Evolutionary conservation across 2,797 vertebrate genomes (phyloP).

Genomic region (Pseudochromis fuscus): DNA sequence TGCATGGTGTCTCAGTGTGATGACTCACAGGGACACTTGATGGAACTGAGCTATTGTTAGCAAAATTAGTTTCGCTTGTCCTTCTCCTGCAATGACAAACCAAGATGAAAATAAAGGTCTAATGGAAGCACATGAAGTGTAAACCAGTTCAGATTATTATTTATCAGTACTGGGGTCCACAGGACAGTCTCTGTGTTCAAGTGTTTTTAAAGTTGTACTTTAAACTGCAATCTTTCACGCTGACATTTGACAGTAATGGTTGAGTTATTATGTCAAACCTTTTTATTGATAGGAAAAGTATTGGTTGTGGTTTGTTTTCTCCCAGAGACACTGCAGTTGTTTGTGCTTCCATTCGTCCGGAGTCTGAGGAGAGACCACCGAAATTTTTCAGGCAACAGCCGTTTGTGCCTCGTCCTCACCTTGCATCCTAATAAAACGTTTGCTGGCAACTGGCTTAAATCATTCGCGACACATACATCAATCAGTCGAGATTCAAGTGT

Average conservation of each 20-base stretch:
- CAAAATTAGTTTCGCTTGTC: background rate
- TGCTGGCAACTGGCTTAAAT: conserved; percentile 77
- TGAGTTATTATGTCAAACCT: conserved; percentile 3
- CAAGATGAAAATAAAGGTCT: background rate
- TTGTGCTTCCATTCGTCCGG: conserved; percentile 18
- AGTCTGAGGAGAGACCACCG: conserved; percentile 23
- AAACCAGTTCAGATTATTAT: conserved; percentile 3
- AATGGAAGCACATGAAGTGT: background rate
- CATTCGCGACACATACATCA: conserved; percentile 80
- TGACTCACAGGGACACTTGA: no score
- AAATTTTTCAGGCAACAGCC: conserved; percentile 77
- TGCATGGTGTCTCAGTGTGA: no score
- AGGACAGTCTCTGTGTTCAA: background rate
- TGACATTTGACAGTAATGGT: conserved; percentile 7
- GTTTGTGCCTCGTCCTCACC: conserved; percentile 73
- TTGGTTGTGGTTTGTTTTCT: conserved; percentile 16
- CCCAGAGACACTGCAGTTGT: conserved; percentile 18
- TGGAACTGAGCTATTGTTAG: no score
- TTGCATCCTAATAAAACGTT: conserved; percentile 83
- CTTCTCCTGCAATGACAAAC: background rate
- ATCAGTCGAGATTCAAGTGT: conserved; percentile 85
- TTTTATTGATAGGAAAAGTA: conserved; percentile 7
- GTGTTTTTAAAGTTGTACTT: background rate
- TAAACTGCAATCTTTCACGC: conserved; percentile 4
- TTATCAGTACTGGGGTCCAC: background rate